Base-by-base conservation (phyloP, 2,797 vertebrate species). In the Gadopsis marmoratus region DNA sequence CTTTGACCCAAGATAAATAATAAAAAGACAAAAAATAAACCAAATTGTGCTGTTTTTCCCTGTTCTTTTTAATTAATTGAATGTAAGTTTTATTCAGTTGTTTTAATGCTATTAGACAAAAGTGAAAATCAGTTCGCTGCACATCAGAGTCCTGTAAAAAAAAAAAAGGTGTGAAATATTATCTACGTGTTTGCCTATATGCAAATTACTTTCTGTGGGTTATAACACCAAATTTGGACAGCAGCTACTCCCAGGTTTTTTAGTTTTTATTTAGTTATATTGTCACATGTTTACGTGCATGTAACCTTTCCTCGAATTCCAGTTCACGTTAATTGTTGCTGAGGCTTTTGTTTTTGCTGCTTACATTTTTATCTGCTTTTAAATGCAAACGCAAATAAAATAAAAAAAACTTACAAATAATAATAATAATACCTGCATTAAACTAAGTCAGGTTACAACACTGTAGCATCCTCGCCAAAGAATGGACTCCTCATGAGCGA, bases 331-430 rank as follows among this genome's bases (percentile, higher is more conserved):
- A 33, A 35, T 55, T 59, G 13, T 14, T 39, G 17, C 19, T 39
- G 1, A 35, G 2, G 19, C 0, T 37, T 39, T 50, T 7, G 7
- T 54, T 45, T 35, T 19, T 31, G 5, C 2, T n/a, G 13, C 2
- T 21, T 41, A 12, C 13, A 13, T 13, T 43, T 13, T 14, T 13
- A 13, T 43, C 4, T 13, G 41, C 41, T 43, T 43, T 21, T 43
- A 45, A 56, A 73, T 29, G 7, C 29, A 67, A 55, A 73, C 56
- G 16, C 1, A 56, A 69, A 61, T 14, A 31, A 16, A 39, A 39
- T 45, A 17, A 45, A 45, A 39, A 10, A 3, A 2, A 39, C 11
- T 35, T 5, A 35, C 26, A 26, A 26, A 26, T 26, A 26, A 26
- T 26, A 26, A 26, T 26, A 26, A 26, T 26, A 26, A 26, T 26